Evolutionary conservation across 2,113 vertebrate genomes (phyloP).

Genomic region (Madoqua kirkii): DNA sequence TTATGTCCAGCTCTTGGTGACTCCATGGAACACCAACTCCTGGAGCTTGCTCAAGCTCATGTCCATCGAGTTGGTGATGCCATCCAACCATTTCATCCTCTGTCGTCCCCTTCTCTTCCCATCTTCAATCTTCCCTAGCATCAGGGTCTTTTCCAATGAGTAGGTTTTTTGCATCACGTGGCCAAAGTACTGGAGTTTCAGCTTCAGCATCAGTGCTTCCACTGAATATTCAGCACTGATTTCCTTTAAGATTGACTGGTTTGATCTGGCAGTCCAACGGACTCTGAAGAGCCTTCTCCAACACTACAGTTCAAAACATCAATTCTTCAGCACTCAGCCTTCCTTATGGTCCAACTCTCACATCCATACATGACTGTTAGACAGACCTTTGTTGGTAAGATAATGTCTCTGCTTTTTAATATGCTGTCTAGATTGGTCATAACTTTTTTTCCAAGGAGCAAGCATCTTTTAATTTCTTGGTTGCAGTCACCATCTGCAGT

Average conservation of each 20-base stretch:
- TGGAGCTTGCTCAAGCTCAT: not conserved
- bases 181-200: not conserved
- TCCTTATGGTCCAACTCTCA: not conserved
- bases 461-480: not conserved
- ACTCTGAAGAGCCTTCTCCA: not conserved
- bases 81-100: not conserved
- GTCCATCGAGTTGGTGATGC: accelerated
- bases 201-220: not conserved
- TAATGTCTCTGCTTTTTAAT: not conserved
- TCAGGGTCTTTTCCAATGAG: not conserved
- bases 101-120: not conserved
- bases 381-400: not conserved
- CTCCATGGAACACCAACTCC: not conserved
- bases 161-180: not conserved
- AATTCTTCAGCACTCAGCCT: not conserved
- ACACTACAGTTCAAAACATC: not conserved
- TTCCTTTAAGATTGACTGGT: not conserved
- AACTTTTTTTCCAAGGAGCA: not conserved
- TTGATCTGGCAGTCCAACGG: not conserved
- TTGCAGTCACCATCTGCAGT: not conserved
- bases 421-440: not conserved
- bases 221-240: not conserved
- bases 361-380: not conserved
- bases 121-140: not conserved
- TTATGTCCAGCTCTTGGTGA: not conserved